These are phyloP conservation scores for Tetramorium parvispinum DNA, from an alignment of 1,140 invertebrate genomes.

Conservation along the genomic window DNA sequence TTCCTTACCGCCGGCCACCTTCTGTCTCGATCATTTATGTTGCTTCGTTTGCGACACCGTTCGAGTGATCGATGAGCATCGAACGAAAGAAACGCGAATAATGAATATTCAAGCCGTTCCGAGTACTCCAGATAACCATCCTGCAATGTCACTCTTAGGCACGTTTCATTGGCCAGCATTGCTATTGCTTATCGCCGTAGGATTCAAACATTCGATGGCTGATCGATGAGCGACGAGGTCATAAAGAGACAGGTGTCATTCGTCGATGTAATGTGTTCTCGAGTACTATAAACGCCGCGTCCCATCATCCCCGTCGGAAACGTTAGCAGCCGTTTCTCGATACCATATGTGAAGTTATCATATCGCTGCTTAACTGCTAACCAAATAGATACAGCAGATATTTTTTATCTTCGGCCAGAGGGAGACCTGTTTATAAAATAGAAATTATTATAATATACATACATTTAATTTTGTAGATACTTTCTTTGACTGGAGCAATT, in stretches of 20 bases:
- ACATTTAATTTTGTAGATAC: background rate
- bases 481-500: background rate
- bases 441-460: background rate
- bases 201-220: slow-evolving; percentile 49
- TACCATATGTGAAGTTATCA: background rate
- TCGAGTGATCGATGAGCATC: slow-evolving; percentile 62
- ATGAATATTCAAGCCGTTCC: slow-evolving; percentile 64
- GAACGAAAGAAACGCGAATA: slow-evolving; percentile 59
- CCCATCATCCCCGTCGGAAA: slow-evolving; percentile 24
- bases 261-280: slow-evolving; percentile 49
- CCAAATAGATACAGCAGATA: background rate
- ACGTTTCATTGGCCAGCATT: slow-evolving; percentile 19
- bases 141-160: slow-evolving; percentile 63
- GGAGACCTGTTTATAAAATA: slow-evolving; percentile 10
- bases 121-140: slow-evolving; percentile 68
- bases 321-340: slow-evolving; percentile 6
- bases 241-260: slow-evolving; percentile 60
- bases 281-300: slow-evolving; percentile 37
- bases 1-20: slow-evolving; percentile 32
- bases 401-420: background rate
- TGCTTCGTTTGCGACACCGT: slow-evolving; percentile 26
- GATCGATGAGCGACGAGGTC: slow-evolving; percentile 63
- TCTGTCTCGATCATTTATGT: slow-evolving; percentile 50
- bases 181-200: slow-evolving; percentile 61
- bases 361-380: background rate